phyloP scores from a whole-genome alignment of 1,140 invertebrate genomes.

The Trichonephila clavipes region DNA sequence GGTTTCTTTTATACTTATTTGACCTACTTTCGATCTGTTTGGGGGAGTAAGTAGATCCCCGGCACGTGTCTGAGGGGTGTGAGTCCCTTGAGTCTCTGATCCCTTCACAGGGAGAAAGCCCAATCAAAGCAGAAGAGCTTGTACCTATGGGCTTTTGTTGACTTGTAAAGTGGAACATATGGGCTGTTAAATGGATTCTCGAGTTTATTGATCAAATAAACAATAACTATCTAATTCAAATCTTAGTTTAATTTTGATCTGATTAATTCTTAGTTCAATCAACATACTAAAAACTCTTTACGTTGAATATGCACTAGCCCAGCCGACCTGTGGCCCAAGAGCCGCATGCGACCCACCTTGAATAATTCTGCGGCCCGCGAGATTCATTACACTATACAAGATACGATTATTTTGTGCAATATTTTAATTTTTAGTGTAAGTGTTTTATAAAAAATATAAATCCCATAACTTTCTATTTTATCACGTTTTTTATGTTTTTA shows the following conservation, averaged over 20 bases:
- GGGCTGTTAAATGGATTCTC: not conserved
- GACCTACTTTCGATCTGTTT: conserved; percentile 68
- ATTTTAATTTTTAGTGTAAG: too few species aligned
- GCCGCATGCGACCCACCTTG: too few species aligned
- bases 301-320: too few species aligned
- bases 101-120: not conserved
- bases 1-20: conserved; percentile 52
- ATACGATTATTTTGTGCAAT: too few species aligned
- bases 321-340: too few species aligned
- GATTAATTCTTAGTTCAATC: too few species aligned
- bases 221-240: not conserved
- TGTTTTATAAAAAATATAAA: too few species aligned
- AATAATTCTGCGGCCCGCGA: too few species aligned
- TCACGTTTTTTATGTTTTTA: too few species aligned
- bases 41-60: conserved; percentile 31
- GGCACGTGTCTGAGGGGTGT: conserved; percentile 38
- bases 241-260: not conserved
- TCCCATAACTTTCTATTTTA: too few species aligned
- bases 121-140: not conserved
- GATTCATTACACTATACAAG: too few species aligned
- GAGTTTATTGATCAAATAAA: not conserved
- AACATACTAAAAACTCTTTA: too few species aligned
- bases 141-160: not conserved
- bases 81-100: conserved; percentile 1
- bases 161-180: conserved; percentile 30